phyloP scores from a whole-genome alignment of 2,797 vertebrate genomes.

The Megalops cyprinoides region DNA sequence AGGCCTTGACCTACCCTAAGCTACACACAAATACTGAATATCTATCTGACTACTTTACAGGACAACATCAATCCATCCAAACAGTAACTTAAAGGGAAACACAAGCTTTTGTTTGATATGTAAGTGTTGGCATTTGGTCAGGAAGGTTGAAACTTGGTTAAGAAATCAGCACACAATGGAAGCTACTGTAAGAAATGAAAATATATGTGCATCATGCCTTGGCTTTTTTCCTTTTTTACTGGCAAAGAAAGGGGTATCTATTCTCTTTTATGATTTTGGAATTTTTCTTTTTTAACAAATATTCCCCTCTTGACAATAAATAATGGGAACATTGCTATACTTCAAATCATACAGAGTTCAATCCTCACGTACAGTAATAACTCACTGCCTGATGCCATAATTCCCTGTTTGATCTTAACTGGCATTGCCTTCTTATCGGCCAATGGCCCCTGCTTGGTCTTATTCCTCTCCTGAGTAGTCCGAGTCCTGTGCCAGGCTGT shows the following conservation, averaged over 20 bases:
- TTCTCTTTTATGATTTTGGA: background rate
- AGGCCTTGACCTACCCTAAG: background rate
- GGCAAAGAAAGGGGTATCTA: background rate
- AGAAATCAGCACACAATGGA: no score
- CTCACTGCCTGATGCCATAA: background rate
- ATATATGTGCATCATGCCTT: background rate
- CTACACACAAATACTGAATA: background rate
- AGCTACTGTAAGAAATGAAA: no score
- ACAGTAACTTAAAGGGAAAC: background rate
- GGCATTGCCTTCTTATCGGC: background rate
- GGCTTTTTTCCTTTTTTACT: background rate
- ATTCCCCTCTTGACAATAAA: background rate
- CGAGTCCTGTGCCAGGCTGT: background rate
- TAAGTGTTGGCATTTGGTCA: background rate
- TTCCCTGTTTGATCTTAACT: slow-evolving; percentile 9
- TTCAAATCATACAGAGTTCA: background rate
- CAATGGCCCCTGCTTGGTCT: background rate
- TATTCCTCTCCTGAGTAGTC: background rate
- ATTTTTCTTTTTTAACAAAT: background rate
- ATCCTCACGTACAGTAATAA: background rate
- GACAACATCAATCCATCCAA: background rate
- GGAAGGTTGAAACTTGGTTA: no score
- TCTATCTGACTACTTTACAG: background rate
- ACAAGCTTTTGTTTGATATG: no score
- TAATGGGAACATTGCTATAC: background rate